Conservation (phyloP, 2,888 invertebrate species). For the Teleogryllus oceanicus region DNA sequence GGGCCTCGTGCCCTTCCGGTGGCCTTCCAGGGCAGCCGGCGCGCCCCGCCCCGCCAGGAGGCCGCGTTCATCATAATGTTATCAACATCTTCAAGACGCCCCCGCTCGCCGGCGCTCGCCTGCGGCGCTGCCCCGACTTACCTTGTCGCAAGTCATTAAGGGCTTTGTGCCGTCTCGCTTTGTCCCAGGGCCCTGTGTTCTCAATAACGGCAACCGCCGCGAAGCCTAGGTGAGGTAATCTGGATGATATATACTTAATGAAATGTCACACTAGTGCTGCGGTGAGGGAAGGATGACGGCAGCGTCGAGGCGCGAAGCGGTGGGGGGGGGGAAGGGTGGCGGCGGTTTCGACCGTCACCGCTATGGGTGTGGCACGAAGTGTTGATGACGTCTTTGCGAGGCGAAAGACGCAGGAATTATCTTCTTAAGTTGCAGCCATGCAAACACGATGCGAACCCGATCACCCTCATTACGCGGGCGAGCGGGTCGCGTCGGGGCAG, state of each 20-base stretch:
- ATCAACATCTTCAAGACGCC: slow-evolving; percentile 1
- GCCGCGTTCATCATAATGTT: not conserved
- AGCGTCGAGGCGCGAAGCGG: not conserved
- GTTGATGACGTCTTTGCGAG: not conserved
- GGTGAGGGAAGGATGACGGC: not conserved
- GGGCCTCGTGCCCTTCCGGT: not conserved
- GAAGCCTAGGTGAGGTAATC: slow-evolving; percentile 3
- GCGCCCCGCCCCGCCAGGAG: not conserved
- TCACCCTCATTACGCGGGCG: slow-evolving; percentile 7
- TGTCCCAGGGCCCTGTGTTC: not conserved
- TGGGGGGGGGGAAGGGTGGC: not conserved
- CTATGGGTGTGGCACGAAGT: slow-evolving; percentile 10
- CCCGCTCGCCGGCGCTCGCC: not conserved
- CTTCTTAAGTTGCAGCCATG: slow-evolving; percentile 18
- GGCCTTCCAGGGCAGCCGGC: not conserved
- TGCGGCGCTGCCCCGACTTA: not conserved
- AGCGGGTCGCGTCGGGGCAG: not conserved
- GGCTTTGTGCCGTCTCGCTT: not conserved
- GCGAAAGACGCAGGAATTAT: slow-evolving; percentile 18
- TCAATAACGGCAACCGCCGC: slow-evolving; percentile 1
- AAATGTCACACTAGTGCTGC: slow-evolving; percentile 18
- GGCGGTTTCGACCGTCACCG: not conserved
- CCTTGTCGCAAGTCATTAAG: slow-evolving; percentile 18
- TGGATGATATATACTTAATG: slow-evolving; percentile 18
- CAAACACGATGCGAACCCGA: not conserved